phyloP scores from a whole-genome alignment of 2,888 invertebrate genomes.

The Machimus rusticus region DNA sequence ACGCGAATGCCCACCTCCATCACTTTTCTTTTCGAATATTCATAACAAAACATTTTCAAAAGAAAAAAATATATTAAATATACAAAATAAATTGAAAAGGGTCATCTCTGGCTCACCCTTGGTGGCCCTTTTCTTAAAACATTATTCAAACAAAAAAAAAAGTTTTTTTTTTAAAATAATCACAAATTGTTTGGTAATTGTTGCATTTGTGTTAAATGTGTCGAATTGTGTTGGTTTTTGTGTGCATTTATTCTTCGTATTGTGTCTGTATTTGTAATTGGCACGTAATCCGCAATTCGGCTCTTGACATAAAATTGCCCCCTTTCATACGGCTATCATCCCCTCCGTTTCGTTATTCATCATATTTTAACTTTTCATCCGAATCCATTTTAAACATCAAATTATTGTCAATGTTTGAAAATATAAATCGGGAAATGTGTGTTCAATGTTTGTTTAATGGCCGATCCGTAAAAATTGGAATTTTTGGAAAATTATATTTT shows the following conservation, averaged over 20 bases:
- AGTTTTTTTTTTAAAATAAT: background rate
- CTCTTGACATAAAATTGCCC: slow-evolving; percentile 48
- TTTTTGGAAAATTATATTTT: slow-evolving; percentile 4
- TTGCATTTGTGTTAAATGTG: slow-evolving; percentile 21
- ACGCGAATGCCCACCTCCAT: background rate
- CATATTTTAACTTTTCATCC: background rate
- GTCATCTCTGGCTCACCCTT: background rate
- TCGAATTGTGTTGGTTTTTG: background rate
- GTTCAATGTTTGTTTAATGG: slow-evolving; percentile 36
- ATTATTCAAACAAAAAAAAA: background rate
- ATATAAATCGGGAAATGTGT: slow-evolving; percentile 36
- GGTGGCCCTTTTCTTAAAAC: background rate
- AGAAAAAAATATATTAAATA: background rate
- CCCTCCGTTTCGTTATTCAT: slow-evolving; percentile 42
- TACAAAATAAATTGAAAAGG: background rate
- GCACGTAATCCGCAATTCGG: slow-evolving; percentile 40
- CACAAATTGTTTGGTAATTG: background rate
- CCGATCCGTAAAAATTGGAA: slow-evolving; percentile 43
- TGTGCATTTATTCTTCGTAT: background rate
- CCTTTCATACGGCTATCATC: slow-evolving; percentile 43
- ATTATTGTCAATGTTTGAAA: background rate
- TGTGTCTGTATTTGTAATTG: slow-evolving; percentile 44
- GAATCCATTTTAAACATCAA: slow-evolving; percentile 7
- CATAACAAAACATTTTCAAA: background rate
- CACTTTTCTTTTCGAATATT: background rate